Conservation (phyloP, 2,888 invertebrate species). For the Dioctria rufipes region DNA sequence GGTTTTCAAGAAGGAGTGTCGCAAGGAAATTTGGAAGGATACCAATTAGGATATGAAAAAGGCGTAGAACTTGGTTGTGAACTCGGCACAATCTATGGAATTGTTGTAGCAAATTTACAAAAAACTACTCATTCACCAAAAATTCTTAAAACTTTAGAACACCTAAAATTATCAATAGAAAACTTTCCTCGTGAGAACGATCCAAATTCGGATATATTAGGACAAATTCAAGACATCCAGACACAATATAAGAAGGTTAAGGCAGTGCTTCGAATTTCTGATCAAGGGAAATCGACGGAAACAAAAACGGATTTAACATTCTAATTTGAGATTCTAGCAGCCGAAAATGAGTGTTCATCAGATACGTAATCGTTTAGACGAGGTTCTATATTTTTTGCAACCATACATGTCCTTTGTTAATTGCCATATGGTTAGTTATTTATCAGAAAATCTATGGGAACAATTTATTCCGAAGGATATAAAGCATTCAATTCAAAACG, state of each 20-base stretch:
- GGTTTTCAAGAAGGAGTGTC: constrained; percentile 77
- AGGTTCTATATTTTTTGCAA: constrained; percentile 74
- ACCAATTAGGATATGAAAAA: constrained; percentile 82
- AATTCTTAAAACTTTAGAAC: constrained; percentile 73
- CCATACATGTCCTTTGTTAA: constrained; percentile 78
- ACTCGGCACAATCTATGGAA: constrained; percentile 82
- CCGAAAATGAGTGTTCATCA: constrained; percentile 59
- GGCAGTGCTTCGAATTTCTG: constrained; percentile 72
- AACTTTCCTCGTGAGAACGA: constrained; percentile 79
- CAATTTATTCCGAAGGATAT: constrained; percentile 75
- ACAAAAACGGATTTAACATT: constrained; percentile 65
- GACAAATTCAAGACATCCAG: constrained; percentile 76
- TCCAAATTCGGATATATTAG: constrained; percentile 78
- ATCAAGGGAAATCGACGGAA: constrained; percentile 27
- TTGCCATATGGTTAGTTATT: constrained; percentile 84
- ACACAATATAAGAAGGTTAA: constrained; percentile 80
- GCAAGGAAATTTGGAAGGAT: constrained; percentile 77
- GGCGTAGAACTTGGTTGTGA: constrained; percentile 84
- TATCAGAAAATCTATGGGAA: constrained; percentile 79
- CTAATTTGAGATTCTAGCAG: constrained; percentile 55
- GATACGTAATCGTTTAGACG: constrained; percentile 72
- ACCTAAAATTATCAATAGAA: constrained; percentile 75
- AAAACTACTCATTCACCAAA: constrained; percentile 72
- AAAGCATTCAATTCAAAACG: constrained; percentile 72
- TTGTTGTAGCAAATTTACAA: constrained; percentile 73